Percentiles rank a stretch among this genome's conserved stretches.
Evolutionary conservation across 2,797 vertebrate genomes (phyloP).

Genomic region (Phyllotis vaccarum): DNA sequence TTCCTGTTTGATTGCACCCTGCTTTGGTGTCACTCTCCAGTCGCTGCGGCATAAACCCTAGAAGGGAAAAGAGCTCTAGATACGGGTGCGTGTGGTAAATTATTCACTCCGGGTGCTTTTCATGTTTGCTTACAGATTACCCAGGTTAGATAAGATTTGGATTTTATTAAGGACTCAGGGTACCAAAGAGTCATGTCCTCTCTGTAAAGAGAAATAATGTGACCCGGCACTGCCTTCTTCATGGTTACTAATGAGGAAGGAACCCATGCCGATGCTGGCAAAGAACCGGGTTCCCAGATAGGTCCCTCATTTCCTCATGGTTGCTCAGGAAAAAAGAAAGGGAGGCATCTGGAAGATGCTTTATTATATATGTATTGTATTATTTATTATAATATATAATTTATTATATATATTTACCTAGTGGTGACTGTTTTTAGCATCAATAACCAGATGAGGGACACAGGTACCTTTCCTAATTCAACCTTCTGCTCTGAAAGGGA

Average conservation of each 20-base stretch:
- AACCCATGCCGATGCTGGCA: neutral
- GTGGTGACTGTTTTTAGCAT: neutral
- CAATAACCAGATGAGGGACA: neutral
- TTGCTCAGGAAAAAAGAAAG: too few relatives aligned
- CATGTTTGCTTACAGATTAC: neutral
- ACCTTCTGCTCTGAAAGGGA: neutral
- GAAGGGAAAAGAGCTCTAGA: neutral
- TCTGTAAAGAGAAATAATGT: neutral
- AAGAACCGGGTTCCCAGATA: neutral
- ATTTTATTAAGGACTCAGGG: neutral
- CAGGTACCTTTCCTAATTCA: neutral
- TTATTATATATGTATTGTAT: too few relatives aligned
- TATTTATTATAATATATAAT: too few relatives aligned
- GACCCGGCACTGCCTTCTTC: neutral
- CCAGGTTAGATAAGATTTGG: neutral
- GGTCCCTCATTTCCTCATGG: neutral
- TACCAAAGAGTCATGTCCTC: neutral
- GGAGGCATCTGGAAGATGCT: neutral
- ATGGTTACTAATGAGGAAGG: neutral
- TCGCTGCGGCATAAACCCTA: neutral
- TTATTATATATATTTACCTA: neutral
- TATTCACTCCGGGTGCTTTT: neutral
- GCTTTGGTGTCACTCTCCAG: neutral
- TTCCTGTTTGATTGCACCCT: neutral
- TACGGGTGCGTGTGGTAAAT: neutral